phyloP scores from a whole-genome alignment of 1,140 invertebrate species.

The Nymphalis io region DNA sequence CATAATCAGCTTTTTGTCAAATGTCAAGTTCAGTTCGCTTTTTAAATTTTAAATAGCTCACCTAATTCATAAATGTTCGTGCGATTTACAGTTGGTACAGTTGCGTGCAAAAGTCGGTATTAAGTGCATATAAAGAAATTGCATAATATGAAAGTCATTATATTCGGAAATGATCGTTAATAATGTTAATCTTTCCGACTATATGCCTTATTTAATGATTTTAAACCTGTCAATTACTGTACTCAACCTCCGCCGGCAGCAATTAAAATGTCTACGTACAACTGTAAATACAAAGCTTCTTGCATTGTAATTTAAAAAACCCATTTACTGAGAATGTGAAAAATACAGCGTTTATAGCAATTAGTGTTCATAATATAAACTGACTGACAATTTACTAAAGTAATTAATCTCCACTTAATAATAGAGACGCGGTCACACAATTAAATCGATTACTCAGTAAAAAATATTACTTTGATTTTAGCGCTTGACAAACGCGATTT shows the following conservation, averaged over 20 bases:
- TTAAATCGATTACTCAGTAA: slow-evolving; percentile 45
- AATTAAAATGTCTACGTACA: slow-evolving; percentile 72
- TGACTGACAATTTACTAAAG: slow-evolving; percentile 62
- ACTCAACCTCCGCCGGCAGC: slow-evolving; percentile 67
- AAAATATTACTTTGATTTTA: slow-evolving; percentile 29
- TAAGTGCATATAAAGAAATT: not conserved
- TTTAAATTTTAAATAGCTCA: slow-evolving; percentile 75
- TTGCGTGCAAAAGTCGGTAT: slow-evolving; percentile 27
- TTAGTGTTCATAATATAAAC: slow-evolving; percentile 63
- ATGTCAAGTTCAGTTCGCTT: slow-evolving; percentile 72
- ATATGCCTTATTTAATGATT: slow-evolving; percentile 62
- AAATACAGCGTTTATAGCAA: slow-evolving; percentile 73
- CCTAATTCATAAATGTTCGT: slow-evolving; percentile 44
- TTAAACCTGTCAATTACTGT: slow-evolving; percentile 63
- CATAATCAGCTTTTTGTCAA: slow-evolving; percentile 81
- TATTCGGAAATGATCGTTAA: slow-evolving; percentile 12
- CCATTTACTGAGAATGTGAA: slow-evolving; percentile 69
- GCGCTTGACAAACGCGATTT: slow-evolving; percentile 1
- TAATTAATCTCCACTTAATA: slow-evolving; percentile 64
- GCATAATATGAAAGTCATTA: slow-evolving; percentile 10
- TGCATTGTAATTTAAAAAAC: slow-evolving; percentile 69
- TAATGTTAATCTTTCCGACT: slow-evolving; percentile 37
- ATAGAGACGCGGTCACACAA: slow-evolving; percentile 42
- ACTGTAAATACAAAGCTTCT: slow-evolving; percentile 73
- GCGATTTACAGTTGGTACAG: slow-evolving; percentile 46